Evolutionary conservation across 37 sponge, comb jelly and placozoan genomes (phyloP), one percentile per base, ranked within the genome.

Genomic region (Crambe crambe): DNA sequence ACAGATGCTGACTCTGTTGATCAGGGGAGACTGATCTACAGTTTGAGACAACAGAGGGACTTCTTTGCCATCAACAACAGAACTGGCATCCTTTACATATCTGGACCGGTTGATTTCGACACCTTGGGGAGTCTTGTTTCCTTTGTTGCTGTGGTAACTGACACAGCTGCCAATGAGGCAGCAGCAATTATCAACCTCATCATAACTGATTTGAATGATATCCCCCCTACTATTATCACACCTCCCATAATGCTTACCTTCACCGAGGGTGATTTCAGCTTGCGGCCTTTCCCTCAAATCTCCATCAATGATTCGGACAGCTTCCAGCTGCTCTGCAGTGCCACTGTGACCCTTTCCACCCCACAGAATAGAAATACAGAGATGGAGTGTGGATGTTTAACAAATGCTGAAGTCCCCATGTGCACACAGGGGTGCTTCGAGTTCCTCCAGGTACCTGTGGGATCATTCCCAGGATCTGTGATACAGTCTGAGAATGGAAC

Each of bases 141-240:
- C 0, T 62, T 92, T n/a, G 23, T 15, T 5, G 79, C 88, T 20
- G 6, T 15, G 12, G 90, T 76, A 0, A 39, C 34, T 21, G 85
- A 84, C 27, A 43, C 80, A 29, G 72, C 60, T 72, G 3, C 92
- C 88, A 42, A 29, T 0, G 58, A 77, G 3, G 78, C 68, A 0
- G 60, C 72, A 1, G 67, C 72, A 18, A 42, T 3, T 20, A 82
- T 92, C 18, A 58, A 0, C 1, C 65, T 92, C 56, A 78, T 54
- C 2, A 20, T 87, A 0, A 67, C 39, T 8, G 81, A 88, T 60
- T 74, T 86, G 39, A 91, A 91, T 69, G 89, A 92, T 47, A 85
- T 79, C n/a, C 72, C 79, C 1, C 93, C 93, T 20, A 40, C 39
- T 1, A 81, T 91, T 43, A 27, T 32, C 25, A 75, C 84, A 23